Conservation (phyloP, 2,113 vertebrate species). For the Hypomesus transpacificus region DNA sequence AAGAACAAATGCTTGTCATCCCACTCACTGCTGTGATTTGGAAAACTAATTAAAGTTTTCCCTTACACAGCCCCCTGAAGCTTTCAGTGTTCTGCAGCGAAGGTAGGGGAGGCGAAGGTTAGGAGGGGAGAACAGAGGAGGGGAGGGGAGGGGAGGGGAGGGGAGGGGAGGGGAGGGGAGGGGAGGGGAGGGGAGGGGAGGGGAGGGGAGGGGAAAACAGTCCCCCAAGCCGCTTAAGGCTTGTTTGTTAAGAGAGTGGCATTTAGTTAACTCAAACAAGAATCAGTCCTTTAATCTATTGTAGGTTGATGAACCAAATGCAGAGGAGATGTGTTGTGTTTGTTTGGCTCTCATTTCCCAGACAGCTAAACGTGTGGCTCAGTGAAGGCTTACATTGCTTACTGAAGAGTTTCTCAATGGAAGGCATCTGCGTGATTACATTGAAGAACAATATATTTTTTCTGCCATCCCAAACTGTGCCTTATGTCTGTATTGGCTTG, state of each 20-base stretch:
- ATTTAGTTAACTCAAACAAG: constrained; percentile 40
- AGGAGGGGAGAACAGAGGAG: constrained; percentile 9
- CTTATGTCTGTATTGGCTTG: background rate
- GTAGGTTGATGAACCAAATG: constrained; percentile 35
- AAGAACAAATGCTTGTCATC: constrained; percentile 37
- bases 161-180: background rate
- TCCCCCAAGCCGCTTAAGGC: constrained; percentile 27
- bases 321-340: constrained; percentile 3
- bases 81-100: constrained; percentile 25
- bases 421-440: background rate
- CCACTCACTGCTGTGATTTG: constrained; percentile 47
- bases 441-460: background rate
- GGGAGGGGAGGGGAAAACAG: background rate
- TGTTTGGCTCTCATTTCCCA: constrained; percentile 16
- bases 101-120: constrained; percentile 1
- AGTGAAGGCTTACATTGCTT: constrained; percentile 2
- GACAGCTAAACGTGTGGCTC: background rate
- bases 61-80: constrained; percentile 42
- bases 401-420: background rate
- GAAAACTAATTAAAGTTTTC: constrained; percentile 63
- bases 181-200: background rate
- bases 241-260: constrained; percentile 41
- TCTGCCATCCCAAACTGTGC: background rate
- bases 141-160: constrained; percentile 1
- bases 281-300: constrained; percentile 34